These are phyloP conservation scores for Polydrusus tereticollis DNA, from an alignment of 2,888 invertebrate species.

Conservation along the genomic window DNA sequence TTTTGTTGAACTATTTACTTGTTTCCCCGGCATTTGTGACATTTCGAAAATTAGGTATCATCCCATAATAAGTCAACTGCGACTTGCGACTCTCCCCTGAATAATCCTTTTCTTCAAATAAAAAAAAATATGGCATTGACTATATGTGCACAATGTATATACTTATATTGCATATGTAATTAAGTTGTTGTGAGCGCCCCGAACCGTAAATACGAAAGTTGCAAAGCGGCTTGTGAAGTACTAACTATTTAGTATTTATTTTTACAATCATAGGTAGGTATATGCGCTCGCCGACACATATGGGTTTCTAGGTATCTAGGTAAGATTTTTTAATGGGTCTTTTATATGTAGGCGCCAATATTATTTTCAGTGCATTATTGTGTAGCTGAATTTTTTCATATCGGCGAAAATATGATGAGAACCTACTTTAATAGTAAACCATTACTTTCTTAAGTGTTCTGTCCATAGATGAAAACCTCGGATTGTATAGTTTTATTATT, in stretches of 20 bases:
- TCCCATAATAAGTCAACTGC: too few species aligned
- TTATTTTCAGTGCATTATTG: constrained; percentile 6
- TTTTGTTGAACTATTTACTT: too few species aligned
- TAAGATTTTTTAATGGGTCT: not conserved
- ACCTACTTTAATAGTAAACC: not conserved
- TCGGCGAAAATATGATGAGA: not conserved
- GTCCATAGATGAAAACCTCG: not conserved
- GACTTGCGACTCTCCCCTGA: too few species aligned
- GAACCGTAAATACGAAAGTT: not conserved
- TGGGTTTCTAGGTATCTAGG: constrained; percentile 24
- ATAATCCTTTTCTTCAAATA: too few species aligned
- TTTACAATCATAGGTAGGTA: not conserved
- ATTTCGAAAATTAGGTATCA: too few species aligned
- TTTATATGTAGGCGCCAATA: not conserved
- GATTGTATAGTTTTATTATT: too few species aligned
- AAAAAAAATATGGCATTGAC: too few species aligned
- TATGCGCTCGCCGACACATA: constrained; percentile 15
- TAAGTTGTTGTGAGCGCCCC: too few species aligned
- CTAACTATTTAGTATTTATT: not conserved
- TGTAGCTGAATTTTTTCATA: not conserved
- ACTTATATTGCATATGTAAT: too few species aligned
- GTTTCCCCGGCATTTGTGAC: too few species aligned
- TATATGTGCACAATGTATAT: too few species aligned
- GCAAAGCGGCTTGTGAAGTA: not conserved
- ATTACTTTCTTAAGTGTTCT: not conserved